Evolutionary conservation across 1,140 invertebrate genomes (phyloP).

Genomic region (Dreissena rostriformis): DNA sequence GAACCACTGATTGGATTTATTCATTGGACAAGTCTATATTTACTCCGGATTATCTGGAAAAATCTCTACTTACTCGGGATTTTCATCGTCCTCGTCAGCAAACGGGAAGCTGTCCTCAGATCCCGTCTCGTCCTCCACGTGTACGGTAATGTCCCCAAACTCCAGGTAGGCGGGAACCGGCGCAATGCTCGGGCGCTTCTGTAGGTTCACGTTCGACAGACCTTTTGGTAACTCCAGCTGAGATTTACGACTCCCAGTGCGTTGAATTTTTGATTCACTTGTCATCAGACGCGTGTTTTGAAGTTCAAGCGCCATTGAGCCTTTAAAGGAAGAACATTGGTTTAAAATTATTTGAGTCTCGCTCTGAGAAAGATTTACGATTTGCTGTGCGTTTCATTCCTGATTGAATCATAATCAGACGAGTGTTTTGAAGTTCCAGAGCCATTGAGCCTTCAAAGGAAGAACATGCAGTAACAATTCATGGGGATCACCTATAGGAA

Average conservation of each 20-base stretch:
- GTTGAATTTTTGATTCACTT: constrained; percentile 15
- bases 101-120: constrained; percentile 61
- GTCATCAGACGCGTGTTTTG: constrained; percentile 69
- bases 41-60: too few species aligned
- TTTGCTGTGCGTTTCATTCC: constrained; percentile 53
- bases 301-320: constrained; percentile 76
- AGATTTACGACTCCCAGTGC: constrained; percentile 54
- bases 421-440: constrained; percentile 76
- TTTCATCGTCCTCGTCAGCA: constrained; percentile 59
- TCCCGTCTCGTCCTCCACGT: constrained; percentile 53
- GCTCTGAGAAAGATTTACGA: constrained; percentile 36
- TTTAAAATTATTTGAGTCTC: too few species aligned
- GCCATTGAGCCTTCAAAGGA: constrained; percentile 73
- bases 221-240: constrained; percentile 74
- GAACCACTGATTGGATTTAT: too few species aligned
- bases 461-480: too few species aligned
- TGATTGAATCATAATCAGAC: constrained; percentile 36
- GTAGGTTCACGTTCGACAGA: constrained; percentile 70
- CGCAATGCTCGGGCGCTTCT: constrained; percentile 81
- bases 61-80: constrained; percentile 58
- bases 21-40: too few species aligned
- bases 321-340: too few species aligned
- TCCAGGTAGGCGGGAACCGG: constrained; percentile 82
- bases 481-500: too few species aligned
- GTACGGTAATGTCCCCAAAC: constrained; percentile 71